Conservation (phyloP, 2,888 invertebrate genomes). For the Coenonympha arcania region DNA sequence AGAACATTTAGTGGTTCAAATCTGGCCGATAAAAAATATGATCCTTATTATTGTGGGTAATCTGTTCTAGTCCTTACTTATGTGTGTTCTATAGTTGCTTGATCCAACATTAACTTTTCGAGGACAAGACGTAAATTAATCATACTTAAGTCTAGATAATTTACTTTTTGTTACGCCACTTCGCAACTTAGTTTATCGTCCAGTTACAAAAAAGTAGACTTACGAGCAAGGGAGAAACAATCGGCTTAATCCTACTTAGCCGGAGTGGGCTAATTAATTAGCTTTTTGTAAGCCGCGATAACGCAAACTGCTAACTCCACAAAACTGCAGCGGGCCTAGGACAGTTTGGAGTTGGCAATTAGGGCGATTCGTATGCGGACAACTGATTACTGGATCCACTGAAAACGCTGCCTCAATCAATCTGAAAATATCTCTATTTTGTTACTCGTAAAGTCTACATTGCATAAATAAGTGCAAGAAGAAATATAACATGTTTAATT, state of each 20-base stretch:
- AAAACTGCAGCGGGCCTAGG: slow-evolving; percentile 29
- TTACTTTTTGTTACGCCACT: not conserved
- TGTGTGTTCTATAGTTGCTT: too few relatives aligned
- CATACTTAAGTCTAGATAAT: not conserved
- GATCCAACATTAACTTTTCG: too few relatives aligned
- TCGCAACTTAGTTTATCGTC: not conserved
- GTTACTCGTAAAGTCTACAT: not conserved
- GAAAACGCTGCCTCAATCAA: not conserved
- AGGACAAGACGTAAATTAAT: too few relatives aligned
- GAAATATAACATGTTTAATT: not conserved
- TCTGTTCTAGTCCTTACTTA: too few relatives aligned
- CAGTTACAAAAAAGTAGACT: slow-evolving; percentile 1
- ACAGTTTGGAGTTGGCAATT: slow-evolving; percentile 27
- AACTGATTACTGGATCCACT: slow-evolving; percentile 9
- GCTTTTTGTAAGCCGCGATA: slow-evolving; percentile 26
- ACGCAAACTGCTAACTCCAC: slow-evolving; percentile 29
- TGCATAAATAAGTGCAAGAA: not conserved
- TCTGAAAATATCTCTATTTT: not conserved
- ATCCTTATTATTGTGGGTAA: too few relatives aligned
- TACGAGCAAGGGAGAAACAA: slow-evolving; percentile 1
- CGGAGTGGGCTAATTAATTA: slow-evolving; percentile 23
- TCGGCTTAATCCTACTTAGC: slow-evolving; percentile 20
- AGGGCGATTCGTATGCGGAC: slow-evolving; percentile 23
- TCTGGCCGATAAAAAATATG: too few relatives aligned
- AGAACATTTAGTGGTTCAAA: too few relatives aligned